Percentiles rank a stretch among this genome's conserved stretches.
phyloP scores from a whole-genome alignment of 2,888 invertebrate species.

The Boloria euphrosyne region DNA sequence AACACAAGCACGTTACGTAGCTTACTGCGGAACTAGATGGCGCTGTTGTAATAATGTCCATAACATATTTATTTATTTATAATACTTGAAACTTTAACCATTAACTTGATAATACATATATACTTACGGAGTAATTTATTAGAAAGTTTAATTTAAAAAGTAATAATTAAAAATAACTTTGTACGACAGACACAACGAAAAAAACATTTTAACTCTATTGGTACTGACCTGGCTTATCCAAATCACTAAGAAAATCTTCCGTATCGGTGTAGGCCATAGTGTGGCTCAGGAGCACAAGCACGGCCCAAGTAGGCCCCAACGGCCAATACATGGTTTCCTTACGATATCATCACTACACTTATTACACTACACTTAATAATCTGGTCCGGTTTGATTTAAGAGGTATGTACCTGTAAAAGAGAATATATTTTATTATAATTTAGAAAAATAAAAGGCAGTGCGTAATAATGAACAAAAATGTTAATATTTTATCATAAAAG shows the following conservation, averaged over 20 bases:
- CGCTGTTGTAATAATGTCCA: too few species aligned
- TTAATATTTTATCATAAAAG: too few species aligned
- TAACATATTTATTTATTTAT: too few species aligned
- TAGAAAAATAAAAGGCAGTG: background rate
- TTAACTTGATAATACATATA: too few species aligned
- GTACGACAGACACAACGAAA: too few species aligned
- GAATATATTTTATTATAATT: background rate
- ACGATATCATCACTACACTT: slow-evolving; percentile 58
- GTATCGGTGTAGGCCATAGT: slow-evolving; percentile 80
- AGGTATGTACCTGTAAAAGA: slow-evolving; percentile 46
- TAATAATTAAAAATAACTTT: too few species aligned
- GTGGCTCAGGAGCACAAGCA: slow-evolving; percentile 72
- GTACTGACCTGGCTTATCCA: slow-evolving; percentile 83
- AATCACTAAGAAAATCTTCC: slow-evolving; percentile 82
- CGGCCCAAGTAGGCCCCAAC: slow-evolving; percentile 62
- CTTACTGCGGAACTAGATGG: too few species aligned
- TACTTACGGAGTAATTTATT: too few species aligned
- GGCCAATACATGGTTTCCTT: slow-evolving; percentile 51
- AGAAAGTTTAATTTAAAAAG: too few species aligned
- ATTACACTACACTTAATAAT: slow-evolving; percentile 51
- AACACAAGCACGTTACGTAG: too few species aligned
- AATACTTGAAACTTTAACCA: too few species aligned
- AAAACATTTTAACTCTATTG: background rate
- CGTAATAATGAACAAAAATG: too few species aligned
- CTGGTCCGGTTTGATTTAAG: slow-evolving; percentile 44